Evolutionary conservation across 2,888 invertebrate species (phyloP).

Genomic region (Ennomos quercinarius): DNA sequence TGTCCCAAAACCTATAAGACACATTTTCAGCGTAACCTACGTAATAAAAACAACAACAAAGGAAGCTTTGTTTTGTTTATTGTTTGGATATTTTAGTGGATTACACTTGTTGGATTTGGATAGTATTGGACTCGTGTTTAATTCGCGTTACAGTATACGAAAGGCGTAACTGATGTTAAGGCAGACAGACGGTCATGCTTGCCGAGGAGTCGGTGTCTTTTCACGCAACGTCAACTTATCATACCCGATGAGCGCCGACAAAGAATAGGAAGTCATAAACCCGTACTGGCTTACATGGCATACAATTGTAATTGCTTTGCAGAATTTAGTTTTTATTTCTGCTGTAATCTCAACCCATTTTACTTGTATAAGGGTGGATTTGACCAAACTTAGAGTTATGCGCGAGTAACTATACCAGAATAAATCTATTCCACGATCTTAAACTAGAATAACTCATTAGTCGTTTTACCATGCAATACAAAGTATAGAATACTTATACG

Average conservation of each 20-base stretch:
- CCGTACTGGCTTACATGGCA: not conserved
- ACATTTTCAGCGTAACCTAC: too few species aligned
- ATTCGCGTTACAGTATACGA: slow-evolving; percentile 14
- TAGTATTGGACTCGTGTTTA: not conserved
- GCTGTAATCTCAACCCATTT: too few species aligned
- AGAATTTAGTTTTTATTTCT: not conserved
- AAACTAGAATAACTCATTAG: too few species aligned
- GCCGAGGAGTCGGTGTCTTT: slow-evolving; percentile 26
- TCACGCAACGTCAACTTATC: slow-evolving; percentile 36
- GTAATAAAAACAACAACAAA: too few species aligned
- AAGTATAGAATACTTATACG: too few species aligned
- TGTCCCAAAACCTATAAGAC: slow-evolving; percentile 12
- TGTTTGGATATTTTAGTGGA: not conserved
- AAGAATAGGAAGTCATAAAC: slow-evolving; percentile 33
- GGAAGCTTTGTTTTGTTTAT: too few species aligned
- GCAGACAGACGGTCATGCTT: slow-evolving; percentile 36
- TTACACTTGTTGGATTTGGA: not conserved
- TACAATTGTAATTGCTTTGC: slow-evolving; percentile 11
- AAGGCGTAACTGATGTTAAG: slow-evolving; percentile 34
- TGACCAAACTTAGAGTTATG: too few species aligned
- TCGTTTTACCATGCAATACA: too few species aligned
- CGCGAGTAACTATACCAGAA: too few species aligned
- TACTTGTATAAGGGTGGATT: too few species aligned
- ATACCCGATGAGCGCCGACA: slow-evolving; percentile 19
- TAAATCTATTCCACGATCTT: too few species aligned